A percentile compares a stretch with the other conserved stretches of the same genome.
Conservation (phyloP, 1,140 invertebrate species). For the Pseudoatta argentina region DNA sequence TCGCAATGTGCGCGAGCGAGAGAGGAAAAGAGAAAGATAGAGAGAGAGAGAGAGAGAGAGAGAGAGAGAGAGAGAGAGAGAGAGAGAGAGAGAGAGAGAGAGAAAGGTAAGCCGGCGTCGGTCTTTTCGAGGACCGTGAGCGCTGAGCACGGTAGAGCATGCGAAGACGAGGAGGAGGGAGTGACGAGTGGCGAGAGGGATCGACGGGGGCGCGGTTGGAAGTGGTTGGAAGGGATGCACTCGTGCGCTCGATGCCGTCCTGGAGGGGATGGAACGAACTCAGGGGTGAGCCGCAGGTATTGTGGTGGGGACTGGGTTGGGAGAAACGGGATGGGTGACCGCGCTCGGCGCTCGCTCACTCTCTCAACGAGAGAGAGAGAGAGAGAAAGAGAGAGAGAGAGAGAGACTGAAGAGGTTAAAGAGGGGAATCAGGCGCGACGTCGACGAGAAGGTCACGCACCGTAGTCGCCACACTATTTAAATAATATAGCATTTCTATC, state of each 20-base stretch:
- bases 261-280: slow-evolving; percentile 65
- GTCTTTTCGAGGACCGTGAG: slow-evolving; percentile 60
- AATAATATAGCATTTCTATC: slow-evolving; percentile 82
- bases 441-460: slow-evolving; percentile 82
- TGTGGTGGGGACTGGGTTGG: slow-evolving; percentile 46
- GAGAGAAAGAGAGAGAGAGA: slow-evolving; percentile 35
- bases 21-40: background rate
- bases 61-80: background rate
- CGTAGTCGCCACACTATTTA: slow-evolving; percentile 80
- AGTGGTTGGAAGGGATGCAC: slow-evolving; percentile 63
- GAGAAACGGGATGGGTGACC: slow-evolving; percentile 70
- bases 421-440: slow-evolving; percentile 75
- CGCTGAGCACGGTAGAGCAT: slow-evolving; percentile 19
- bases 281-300: slow-evolving; percentile 60
- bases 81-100: background rate
- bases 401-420: slow-evolving; percentile 63
- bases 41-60: background rate
- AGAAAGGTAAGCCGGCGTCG: slow-evolving; percentile 62
- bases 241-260: slow-evolving; percentile 63
- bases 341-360: slow-evolving; percentile 49
- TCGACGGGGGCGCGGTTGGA: slow-evolving; percentile 37
- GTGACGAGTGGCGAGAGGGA: slow-evolving; percentile 65
- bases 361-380: slow-evolving; percentile 42
- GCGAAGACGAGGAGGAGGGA: slow-evolving; percentile 60
- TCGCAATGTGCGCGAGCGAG: slow-evolving; percentile 25